Conservation (phyloP, 2,797 vertebrate genomes). For the Streptopelia turtur region DNA sequence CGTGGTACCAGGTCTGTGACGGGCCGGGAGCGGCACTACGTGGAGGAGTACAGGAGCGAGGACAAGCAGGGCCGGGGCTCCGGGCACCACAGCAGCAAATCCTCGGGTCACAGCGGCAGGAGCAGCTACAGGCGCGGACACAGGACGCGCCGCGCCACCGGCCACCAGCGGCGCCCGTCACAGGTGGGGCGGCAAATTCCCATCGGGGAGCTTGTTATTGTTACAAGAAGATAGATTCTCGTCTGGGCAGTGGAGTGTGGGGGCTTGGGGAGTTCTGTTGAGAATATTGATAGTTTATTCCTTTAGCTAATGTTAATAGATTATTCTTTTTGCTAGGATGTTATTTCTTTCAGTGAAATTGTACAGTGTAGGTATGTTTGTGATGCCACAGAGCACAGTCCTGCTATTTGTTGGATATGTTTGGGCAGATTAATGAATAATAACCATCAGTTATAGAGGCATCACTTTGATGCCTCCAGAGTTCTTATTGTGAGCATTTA, state of each 20-base stretch:
- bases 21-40: constrained; percentile 74
- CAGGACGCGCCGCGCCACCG: constrained; percentile 67
- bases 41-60: constrained; percentile 73
- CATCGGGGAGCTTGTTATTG: neutral
- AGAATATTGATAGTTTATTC: neutral
- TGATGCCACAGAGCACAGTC: neutral
- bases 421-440: neutral
- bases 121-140: constrained; percentile 81
- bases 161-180: constrained; percentile 77
- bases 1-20: constrained; percentile 79
- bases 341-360: constrained; percentile 27
- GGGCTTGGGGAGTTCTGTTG: neutral
- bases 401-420: neutral
- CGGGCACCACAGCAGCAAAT: constrained; percentile 86
- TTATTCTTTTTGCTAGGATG: constrained; percentile 9
- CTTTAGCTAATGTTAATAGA: neutral
- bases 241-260: constrained; percentile 2
- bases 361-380: neutral
- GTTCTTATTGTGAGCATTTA: neutral
- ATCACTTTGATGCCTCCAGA: neutral
- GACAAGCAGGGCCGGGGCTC: constrained; percentile 71
- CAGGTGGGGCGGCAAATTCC: constrained; percentile 83
- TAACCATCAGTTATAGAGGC: neutral
- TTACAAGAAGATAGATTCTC: constrained; percentile 10
- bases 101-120: constrained; percentile 80